Evolutionary conservation across 2,888 invertebrate species (phyloP).

Genomic region (Cephus spinipes): DNA sequence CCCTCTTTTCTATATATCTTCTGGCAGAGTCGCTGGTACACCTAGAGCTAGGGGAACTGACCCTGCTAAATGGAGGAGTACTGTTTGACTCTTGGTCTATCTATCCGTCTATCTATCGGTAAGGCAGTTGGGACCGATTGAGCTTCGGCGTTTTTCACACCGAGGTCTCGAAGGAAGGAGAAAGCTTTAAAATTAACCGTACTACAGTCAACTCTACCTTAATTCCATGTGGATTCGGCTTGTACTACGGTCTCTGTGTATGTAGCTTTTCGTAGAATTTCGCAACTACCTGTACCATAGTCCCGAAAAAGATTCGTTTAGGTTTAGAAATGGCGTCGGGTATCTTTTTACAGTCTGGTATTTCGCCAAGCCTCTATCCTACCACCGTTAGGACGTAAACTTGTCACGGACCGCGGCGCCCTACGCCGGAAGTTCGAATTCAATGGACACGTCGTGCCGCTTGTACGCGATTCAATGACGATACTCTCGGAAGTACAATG

Average conservation of each 20-base stretch:
- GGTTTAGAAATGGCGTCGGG: neutral
- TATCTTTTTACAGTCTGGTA: neutral
- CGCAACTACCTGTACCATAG: neutral
- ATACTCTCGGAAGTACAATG: conserved; percentile 13
- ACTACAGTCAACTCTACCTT: neutral
- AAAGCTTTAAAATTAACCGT: neutral
- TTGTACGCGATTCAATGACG: conserved; percentile 12
- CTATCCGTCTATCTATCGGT: neutral
- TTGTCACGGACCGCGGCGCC: conserved; percentile 32
- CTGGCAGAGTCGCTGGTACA: neutral
- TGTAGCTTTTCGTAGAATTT: neutral
- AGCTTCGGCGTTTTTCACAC: neutral
- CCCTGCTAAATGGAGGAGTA: neutral
- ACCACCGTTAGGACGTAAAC: conserved; percentile 32
- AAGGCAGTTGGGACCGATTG: neutral
- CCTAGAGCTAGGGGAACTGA: neutral
- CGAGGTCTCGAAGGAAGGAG: neutral
- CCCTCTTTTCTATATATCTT: conserved; percentile 22
- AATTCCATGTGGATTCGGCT: neutral
- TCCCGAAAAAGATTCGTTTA: neutral
- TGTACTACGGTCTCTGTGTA: neutral
- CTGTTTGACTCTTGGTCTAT: neutral
- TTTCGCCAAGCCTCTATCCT: neutral
- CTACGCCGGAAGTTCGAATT: conserved; percentile 32
- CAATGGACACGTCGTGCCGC: conserved; percentile 12